Conservation (phyloP, 2,888 invertebrate genomes). For the Eustalomyia histrio region DNA sequence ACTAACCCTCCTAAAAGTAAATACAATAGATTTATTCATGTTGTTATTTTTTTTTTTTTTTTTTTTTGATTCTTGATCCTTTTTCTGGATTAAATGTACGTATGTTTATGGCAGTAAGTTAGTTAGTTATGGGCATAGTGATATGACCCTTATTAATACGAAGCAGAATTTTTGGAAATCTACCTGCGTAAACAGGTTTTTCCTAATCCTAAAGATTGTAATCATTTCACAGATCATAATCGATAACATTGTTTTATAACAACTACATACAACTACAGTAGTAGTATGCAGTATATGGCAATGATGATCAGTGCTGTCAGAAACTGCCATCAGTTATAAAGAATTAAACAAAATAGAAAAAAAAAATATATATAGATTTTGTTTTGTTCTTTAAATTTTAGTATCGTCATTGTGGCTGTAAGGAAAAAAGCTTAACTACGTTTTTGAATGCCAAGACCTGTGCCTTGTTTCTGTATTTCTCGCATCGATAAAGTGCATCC, state of each 20-base stretch:
- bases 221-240: conserved; percentile 52
- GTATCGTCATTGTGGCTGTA: too few species aligned
- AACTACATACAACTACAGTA: neutral
- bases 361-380: too few species aligned
- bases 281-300: too few species aligned
- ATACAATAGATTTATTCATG: conserved; percentile 29
- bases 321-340: too few species aligned
- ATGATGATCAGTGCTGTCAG: too few species aligned
- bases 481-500: too few species aligned
- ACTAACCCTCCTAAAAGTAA: conserved; percentile 44
- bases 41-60: too few species aligned
- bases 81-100: conserved; percentile 16
- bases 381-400: too few species aligned
- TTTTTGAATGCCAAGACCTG: too few species aligned
- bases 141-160: conserved; percentile 22
- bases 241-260: conserved; percentile 48
- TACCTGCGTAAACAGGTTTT: conserved; percentile 62
- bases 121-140: conserved; percentile 10
- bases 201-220: conserved; percentile 40
- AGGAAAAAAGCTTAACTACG: too few species aligned
- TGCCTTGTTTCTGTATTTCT: too few species aligned
- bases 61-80: conserved; percentile 46
- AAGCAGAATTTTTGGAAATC: conserved; percentile 27
- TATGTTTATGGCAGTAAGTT: neutral
- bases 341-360: too few species aligned